phyloP scores from a whole-genome alignment of 2,113 vertebrate species.

The Phalacrocorax brasilianus region DNA sequence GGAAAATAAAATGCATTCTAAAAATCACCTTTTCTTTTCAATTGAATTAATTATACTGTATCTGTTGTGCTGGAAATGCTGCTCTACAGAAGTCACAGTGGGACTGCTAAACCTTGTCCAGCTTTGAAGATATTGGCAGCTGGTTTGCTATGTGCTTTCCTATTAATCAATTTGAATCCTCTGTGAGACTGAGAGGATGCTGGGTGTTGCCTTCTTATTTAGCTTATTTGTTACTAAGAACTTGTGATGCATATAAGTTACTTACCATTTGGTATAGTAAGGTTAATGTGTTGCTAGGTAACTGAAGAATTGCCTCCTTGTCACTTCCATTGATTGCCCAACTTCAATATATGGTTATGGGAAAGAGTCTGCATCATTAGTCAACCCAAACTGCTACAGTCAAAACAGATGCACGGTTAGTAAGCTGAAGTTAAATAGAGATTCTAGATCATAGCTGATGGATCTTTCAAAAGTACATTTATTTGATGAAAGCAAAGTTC shows the following conservation, averaged over 20 bases:
- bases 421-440: not conserved
- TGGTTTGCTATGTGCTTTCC: not conserved
- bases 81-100: not conserved
- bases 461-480: not conserved
- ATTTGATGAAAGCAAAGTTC: not conserved
- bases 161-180: not conserved
- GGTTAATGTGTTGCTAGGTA: not conserved
- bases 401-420: not conserved
- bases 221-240: not conserved
- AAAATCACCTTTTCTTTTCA: slow-evolving; percentile 37
- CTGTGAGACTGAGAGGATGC: not conserved
- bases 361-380: not conserved
- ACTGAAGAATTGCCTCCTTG: not conserved
- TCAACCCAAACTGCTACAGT: not conserved
- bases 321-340: not conserved
- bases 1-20: not conserved
- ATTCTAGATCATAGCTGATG: not conserved
- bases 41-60: slow-evolving; percentile 11
- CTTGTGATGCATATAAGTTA: not conserved
- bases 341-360: not conserved
- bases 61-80: not conserved
- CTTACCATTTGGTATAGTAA: not conserved
- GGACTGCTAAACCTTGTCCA: not conserved
- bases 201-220: not conserved
- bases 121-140: not conserved